Evolutionary conservation across 2,888 invertebrate genomes (phyloP), one percentile per base, ranked within the genome.

Genomic region (Archips crataeganus): DNA sequence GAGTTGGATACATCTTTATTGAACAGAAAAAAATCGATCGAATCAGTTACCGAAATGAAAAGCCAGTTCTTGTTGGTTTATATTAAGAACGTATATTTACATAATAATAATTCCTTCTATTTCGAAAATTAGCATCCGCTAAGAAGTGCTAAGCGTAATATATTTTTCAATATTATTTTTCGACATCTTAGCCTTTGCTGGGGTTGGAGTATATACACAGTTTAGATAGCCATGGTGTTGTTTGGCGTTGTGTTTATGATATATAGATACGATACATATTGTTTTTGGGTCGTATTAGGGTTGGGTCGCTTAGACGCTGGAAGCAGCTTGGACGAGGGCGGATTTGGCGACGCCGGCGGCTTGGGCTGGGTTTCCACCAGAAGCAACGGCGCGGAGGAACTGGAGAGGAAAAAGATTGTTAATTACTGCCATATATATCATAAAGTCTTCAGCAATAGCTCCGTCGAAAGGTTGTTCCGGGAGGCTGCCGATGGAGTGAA

Each of bases 1-100:
- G 15, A 70, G 32, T 76, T 81, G 89, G 89, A 91, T 90, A 91
- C 91, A 91, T 90, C 90, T 91, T 92, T 92, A 90, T 89, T 91
- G 63, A 77, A 75, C 71, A 76, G 75, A 78, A 66, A 77, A 70
- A 80, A 80, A 83, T 79, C 78, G 51, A 84, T 79, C 78, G 65
- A 73, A 78, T 78, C 76, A 77, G 66, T 71, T 74, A 80, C 80
- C 83, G 74, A 83, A 88, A 89, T 87, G 80, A 89, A 90, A 90
- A 89, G 89, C 90, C 90, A 79, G 39, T 84, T 88, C 88, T 80
- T 85, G 73, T 76, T 69, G 80, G 79, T 85, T 82, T 80, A 70
- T 74, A 81, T 82, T 85, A 88, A 80, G 67, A 89, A 87, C 82
- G 80, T 91, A 89, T 91, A 91, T 90, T 89, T 89, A 87, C 81